Evolutionary conservation across 1,140 invertebrate species (phyloP).

Genomic region (Chrysomallon squamiferum): DNA sequence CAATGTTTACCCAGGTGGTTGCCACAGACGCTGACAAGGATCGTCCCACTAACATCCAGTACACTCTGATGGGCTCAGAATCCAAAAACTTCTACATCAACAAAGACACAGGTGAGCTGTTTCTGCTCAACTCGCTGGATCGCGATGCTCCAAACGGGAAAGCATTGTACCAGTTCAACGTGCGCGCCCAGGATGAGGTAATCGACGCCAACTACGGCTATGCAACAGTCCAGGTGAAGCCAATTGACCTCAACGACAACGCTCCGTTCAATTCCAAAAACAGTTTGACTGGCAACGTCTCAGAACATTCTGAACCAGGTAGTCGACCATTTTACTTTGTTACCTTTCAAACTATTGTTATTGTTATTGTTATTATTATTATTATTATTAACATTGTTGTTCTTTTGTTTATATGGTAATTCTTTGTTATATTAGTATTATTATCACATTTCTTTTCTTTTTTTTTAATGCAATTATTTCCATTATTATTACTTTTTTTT

Average conservation of each 20-base stretch:
- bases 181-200: constrained; percentile 96
- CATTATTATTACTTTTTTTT: too few species aligned
- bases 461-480: too few species aligned
- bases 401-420: too few species aligned
- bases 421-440: too few species aligned
- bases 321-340: background rate
- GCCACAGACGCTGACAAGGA: constrained; percentile 93
- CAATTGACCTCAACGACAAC: constrained; percentile 99
- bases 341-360: too few species aligned
- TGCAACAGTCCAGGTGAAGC: constrained; percentile 96
- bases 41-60: constrained; percentile 92
- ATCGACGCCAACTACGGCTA: constrained; percentile 84
- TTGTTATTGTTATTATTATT: too few species aligned
- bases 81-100: constrained; percentile 97
- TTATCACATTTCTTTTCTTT: too few species aligned
- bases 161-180: constrained; percentile 97
- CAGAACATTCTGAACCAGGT: constrained; percentile 51
- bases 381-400: too few species aligned
- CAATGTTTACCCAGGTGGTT: constrained; percentile 91
- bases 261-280: constrained; percentile 81
- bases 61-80: constrained; percentile 95
- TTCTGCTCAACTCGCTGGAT: constrained; percentile 82
- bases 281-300: constrained; percentile 42
- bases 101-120: constrained; percentile 72
- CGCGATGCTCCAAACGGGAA: constrained; percentile 95